Evolutionary conservation across 2,888 invertebrate genomes (phyloP).

Genomic region (Mongoloraphidia duomilia): DNA sequence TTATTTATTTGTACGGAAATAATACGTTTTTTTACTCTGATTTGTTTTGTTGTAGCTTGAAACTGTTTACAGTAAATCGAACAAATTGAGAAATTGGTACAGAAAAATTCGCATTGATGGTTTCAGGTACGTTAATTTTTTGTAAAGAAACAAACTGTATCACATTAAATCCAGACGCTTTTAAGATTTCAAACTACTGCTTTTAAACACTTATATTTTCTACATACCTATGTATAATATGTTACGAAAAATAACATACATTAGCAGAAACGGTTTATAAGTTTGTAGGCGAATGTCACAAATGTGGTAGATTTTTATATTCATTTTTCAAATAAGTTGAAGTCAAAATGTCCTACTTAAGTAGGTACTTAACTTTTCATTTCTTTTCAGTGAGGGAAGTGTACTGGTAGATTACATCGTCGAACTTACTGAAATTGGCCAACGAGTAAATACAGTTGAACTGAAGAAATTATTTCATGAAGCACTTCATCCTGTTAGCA

Average conservation of each 20-base stretch:
- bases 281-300: too few species aligned
- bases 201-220: too few species aligned
- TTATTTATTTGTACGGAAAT: background rate
- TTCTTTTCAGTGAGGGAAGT: conserved; percentile 53
- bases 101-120: conserved; percentile 76
- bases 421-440: conserved; percentile 60
- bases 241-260: too few species aligned
- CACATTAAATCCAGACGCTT: too few species aligned
- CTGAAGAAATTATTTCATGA: conserved; percentile 54
- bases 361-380: conserved; percentile 2
- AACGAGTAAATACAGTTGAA: conserved; percentile 54
- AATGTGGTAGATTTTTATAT: too few species aligned
- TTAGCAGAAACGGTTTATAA: too few species aligned
- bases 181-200: too few species aligned
- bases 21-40: background rate
- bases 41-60: conserved; percentile 50
- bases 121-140: conserved; percentile 39
- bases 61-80: conserved; percentile 64
- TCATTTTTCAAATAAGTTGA: too few species aligned
- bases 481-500: conserved; percentile 31
- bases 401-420: conserved; percentile 80
- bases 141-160: background rate
- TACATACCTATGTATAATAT: too few species aligned
- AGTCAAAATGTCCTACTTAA: too few species aligned
- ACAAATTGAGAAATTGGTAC: conserved; percentile 64